Evolutionary conservation across 2,888 invertebrate genomes (phyloP), one percentile per base, ranked within the genome.

Genomic region (Ectemnius continuus): DNA sequence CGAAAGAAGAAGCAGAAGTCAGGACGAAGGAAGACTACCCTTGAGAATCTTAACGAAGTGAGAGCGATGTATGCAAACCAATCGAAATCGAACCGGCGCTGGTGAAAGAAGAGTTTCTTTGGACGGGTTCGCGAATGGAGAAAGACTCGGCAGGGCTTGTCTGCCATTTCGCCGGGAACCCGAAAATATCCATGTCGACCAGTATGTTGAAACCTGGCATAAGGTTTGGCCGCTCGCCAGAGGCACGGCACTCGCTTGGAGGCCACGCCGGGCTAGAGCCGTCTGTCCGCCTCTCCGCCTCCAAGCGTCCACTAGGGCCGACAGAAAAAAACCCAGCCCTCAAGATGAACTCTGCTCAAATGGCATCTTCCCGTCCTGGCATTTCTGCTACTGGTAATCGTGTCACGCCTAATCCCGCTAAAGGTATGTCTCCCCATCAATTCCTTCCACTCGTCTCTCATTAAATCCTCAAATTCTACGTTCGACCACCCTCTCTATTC

Each of bases 161-260:
- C 36, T 52, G 52, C 52, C 76, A 79, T 83, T 84, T 82, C 83
- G 75, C 81, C 84, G 81, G 80, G 88, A 86, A 87, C 88, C 89
- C 89, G 88, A 90, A 90, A 90, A 90, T 90, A 90, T 89, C 89
- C 88, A 87, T 88, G 88, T 87, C 86, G 87, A 85, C 85, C 88
- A 88, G 87, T 88, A 89, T 89, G 89, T 89, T 85, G 89, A 90
- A 89, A 90, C 87, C 88, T 89, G 89, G 89, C 89, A 90, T 88
- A 88, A 89, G 90, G 87, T 86, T 83, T 91, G 91, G 91, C 89
- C 78, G 26, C 48, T 26, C 71, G 88, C 90, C 90, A 89, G 85
- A 79, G 79, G 81, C 83, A 82, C 83, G 83, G 79, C 73, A 72
- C 81, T 71, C 76, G 84, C 69, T 81, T 84, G 75, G 84, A 84